phyloP scores from a whole-genome alignment of 2,888 invertebrate species.

The Tetanocera ferruginea region DNA sequence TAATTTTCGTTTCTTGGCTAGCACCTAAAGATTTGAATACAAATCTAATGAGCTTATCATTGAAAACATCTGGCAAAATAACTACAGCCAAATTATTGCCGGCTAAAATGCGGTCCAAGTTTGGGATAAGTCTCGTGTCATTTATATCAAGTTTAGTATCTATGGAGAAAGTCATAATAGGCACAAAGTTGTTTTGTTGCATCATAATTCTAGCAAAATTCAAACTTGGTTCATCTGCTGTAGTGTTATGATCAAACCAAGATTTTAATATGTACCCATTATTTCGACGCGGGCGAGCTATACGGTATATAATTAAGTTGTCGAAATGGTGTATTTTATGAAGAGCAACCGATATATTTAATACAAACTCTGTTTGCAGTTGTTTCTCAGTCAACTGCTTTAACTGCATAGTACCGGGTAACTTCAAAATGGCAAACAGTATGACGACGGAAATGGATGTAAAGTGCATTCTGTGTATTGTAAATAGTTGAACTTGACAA shows the following conservation, averaged over 20 bases:
- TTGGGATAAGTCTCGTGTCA: constrained; percentile 38
- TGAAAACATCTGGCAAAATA: constrained; percentile 45
- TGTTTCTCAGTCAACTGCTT: too few species aligned
- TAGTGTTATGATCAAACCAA: neutral
- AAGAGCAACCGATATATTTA: neutral
- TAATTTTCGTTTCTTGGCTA: constrained; percentile 47
- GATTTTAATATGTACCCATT: neutral
- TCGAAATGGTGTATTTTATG: constrained; percentile 39
- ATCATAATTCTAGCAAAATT: neutral
- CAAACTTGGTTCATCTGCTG: constrained; percentile 16
- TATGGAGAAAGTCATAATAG: constrained; percentile 37
- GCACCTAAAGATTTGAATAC: constrained; percentile 44
- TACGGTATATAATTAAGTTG: constrained; percentile 42
- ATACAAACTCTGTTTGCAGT: neutral
- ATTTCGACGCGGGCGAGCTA: neutral
- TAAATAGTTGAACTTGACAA: too few species aligned
- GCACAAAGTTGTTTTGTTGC: neutral
- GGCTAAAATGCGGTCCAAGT: constrained; percentile 41
- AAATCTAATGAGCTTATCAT: constrained; percentile 42
- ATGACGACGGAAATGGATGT: too few species aligned
- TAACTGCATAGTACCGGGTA: too few species aligned
- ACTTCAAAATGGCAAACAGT: too few species aligned
- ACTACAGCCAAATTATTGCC: constrained; percentile 49
- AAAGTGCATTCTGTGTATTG: too few species aligned
- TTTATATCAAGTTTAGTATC: constrained; percentile 44